A percentile compares a stretch with the other conserved stretches of the same genome.
Evolutionary conservation across 2,888 invertebrate species (phyloP).

Genomic region (Dasypolia templi): DNA sequence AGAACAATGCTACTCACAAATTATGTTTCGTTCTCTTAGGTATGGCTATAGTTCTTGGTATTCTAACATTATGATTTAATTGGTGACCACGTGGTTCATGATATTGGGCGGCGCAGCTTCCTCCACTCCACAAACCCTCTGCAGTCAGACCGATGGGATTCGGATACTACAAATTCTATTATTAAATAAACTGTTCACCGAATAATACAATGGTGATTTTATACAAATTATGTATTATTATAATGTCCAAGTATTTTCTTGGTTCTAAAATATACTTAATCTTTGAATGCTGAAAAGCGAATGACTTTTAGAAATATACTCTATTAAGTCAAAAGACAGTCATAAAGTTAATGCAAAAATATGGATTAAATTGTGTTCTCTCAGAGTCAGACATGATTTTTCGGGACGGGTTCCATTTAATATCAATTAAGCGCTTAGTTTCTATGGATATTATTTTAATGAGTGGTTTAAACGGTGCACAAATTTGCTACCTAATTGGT

Average conservation of each 20-base stretch:
- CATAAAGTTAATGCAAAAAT: background rate
- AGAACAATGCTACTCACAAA: background rate
- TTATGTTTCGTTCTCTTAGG: background rate
- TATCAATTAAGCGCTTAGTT: slow-evolving; percentile 28
- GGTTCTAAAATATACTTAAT: background rate
- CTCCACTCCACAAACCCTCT: background rate
- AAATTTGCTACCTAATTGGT: background rate
- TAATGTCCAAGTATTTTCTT: background rate
- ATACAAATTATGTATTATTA: no score
- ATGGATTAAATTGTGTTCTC: slow-evolving; percentile 19
- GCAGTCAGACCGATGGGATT: background rate
- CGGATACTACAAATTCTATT: background rate
- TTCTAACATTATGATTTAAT: no score
- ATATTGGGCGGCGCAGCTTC: slow-evolving; percentile 2
- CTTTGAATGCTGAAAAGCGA: background rate
- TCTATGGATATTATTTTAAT: slow-evolving; percentile 15
- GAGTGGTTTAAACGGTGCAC: background rate
- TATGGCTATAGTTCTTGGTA: background rate
- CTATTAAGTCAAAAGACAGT: background rate
- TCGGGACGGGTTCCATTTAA: background rate
- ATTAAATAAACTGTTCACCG: background rate
- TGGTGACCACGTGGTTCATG: background rate
- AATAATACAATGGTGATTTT: no score
- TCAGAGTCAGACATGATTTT: slow-evolving; percentile 2
- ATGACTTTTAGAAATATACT: background rate